phyloP scores from a whole-genome alignment of 2,113 vertebrate species.

The Marcusenius ussheri region DNA sequence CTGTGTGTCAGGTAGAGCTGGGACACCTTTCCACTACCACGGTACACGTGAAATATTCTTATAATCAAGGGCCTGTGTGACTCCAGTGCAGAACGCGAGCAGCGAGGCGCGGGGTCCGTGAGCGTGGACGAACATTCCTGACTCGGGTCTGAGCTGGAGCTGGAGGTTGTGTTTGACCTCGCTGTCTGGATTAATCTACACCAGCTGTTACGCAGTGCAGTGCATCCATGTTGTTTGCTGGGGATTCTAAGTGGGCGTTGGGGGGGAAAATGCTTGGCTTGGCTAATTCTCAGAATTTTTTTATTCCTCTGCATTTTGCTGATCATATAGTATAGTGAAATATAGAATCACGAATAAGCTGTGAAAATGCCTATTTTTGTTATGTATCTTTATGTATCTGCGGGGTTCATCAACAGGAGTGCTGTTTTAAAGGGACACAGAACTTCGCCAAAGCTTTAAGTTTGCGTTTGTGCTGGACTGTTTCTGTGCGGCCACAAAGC shows the following conservation, averaged over 20 bases:
- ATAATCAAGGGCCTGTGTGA: neutral
- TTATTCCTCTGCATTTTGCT: neutral
- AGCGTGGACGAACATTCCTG: neutral
- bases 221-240: neutral
- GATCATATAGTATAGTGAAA: neutral
- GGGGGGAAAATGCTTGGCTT: neutral
- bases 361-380: neutral
- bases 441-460: neutral
- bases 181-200: conserved; percentile 11
- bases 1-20: neutral
- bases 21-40: neutral
- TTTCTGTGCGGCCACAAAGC: neutral
- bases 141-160: neutral
- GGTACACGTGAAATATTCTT: neutral
- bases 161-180: conserved; percentile 14
- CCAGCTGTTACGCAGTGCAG: neutral
- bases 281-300: neutral
- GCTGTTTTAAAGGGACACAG: neutral
- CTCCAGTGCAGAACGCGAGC: neutral
- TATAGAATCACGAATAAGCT: neutral
- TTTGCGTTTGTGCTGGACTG: neutral
- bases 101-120: neutral
- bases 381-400: neutral
- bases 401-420: neutral
- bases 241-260: neutral